These are phyloP conservation scores for Malurus melanocephalus DNA, from an alignment of 2,113 vertebrate species.

Conservation along the genomic window DNA sequence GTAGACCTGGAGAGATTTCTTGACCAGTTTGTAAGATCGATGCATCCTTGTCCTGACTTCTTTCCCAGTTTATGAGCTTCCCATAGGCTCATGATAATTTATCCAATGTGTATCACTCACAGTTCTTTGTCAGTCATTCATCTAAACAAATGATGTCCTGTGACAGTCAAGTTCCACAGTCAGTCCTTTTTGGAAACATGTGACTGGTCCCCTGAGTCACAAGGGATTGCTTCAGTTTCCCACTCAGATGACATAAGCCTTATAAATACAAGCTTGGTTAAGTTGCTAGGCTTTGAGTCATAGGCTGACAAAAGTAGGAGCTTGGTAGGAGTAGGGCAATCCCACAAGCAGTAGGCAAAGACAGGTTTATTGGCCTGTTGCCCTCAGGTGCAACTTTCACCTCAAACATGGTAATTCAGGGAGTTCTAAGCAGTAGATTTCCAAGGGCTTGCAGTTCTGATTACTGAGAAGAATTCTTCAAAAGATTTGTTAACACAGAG, in stretches of 20 bases:
- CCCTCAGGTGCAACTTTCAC: neutral
- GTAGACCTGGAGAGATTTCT: neutral
- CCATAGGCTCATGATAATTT: neutral
- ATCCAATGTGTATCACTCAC: neutral
- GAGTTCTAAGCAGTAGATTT: neutral
- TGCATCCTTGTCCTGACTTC: neutral
- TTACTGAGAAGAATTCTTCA: neutral
- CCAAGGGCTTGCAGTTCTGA: neutral
- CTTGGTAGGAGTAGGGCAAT: neutral
- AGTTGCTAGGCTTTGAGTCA: neutral
- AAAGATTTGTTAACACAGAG: neutral
- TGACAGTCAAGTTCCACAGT: neutral
- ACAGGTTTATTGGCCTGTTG: neutral
- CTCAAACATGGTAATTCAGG: neutral
- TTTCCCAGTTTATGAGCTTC: neutral
- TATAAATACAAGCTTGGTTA: neutral
- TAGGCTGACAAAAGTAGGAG: neutral
- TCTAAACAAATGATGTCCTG: neutral
- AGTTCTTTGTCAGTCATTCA: neutral
- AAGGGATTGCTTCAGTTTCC: neutral
- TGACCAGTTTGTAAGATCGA: neutral
- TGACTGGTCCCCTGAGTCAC: neutral
- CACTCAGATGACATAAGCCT: neutral
- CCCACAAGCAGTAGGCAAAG: neutral
- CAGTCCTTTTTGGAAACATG: neutral